Conservation (phyloP, 2,797 vertebrate genomes). For the Arnoldichthys spilopterus region DNA sequence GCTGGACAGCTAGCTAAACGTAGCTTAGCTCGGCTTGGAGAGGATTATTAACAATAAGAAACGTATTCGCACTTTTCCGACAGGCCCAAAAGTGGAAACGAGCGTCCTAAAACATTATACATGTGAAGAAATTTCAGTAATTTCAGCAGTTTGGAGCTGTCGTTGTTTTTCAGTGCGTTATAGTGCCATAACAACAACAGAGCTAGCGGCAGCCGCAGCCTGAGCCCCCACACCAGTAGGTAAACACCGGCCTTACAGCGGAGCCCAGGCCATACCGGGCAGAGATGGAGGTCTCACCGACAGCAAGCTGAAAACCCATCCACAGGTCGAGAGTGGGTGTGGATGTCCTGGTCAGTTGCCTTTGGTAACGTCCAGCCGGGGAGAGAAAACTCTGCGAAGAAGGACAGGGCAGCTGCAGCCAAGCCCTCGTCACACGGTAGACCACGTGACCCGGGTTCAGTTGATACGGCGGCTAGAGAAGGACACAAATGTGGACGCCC, state of each 20-base stretch:
- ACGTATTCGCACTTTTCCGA: not conserved
- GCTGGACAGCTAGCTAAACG: conserved; percentile 19
- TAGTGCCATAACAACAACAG: conserved; percentile 8
- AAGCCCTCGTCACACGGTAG: not conserved
- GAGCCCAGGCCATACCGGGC: not conserved
- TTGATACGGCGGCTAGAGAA: conserved; percentile 10
- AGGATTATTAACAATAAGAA: not conserved
- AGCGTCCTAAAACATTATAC: too few relatives aligned
- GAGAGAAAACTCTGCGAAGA: not conserved
- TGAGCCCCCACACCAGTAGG: not conserved
- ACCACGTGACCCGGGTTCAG: conserved; percentile 5
- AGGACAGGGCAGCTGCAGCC: not conserved
- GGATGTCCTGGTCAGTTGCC: not conserved
- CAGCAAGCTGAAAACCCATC: not conserved
- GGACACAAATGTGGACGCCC: not conserved
- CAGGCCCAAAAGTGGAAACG: not conserved
- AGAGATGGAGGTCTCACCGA: not conserved
- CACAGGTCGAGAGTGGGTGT: not conserved
- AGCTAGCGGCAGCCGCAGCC: conserved; percentile 6
- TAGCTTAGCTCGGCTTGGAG: not conserved
- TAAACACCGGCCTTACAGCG: not conserved
- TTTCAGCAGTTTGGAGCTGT: not conserved
- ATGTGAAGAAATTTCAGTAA: not conserved
- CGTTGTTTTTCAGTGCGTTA: not conserved
- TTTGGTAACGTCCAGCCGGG: conserved; percentile 1